These are phyloP conservation scores for Tachina fera DNA, from an alignment of 2,888 invertebrate genomes.

Conservation along the genomic window DNA sequence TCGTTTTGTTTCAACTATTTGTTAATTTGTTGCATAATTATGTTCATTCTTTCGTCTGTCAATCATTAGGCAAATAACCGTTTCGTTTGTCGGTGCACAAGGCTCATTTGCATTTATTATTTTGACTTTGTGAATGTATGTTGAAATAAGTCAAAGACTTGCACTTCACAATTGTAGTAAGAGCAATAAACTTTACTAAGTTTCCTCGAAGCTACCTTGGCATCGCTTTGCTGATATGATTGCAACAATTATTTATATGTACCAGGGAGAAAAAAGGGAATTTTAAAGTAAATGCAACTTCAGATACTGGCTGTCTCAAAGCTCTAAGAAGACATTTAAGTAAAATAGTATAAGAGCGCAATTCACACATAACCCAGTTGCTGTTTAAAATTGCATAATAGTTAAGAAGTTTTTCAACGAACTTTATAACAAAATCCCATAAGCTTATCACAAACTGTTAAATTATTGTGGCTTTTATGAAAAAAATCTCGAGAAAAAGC, in stretches of 20 bases:
- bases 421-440: slow-evolving; percentile 13
- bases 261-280: neutral
- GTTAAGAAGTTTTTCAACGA: neutral
- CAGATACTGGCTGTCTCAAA: slow-evolving; percentile 1
- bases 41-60: slow-evolving; percentile 2
- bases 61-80: neutral
- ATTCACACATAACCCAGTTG: slow-evolving; percentile 13
- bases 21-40: slow-evolving; percentile 54
- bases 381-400: neutral
- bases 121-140: neutral
- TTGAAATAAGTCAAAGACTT: neutral
- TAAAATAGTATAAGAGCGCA: neutral
- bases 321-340: slow-evolving; percentile 11
- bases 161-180: slow-evolving; percentile 7
- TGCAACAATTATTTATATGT: neutral
- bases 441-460: slow-evolving; percentile 30
- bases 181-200: slow-evolving; percentile 45
- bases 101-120: slow-evolving; percentile 40
- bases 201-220: slow-evolving; percentile 27
- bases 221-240: slow-evolving; percentile 15
- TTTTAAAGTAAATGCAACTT: slow-evolving; percentile 29
- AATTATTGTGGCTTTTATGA: neutral
- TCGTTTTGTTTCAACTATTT: slow-evolving; percentile 35
- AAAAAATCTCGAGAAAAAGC: too few species aligned
- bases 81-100: slow-evolving; percentile 6